Base-by-base conservation (phyloP, 2,888 invertebrate species). In the Rhamphomyia laevipes region DNA sequence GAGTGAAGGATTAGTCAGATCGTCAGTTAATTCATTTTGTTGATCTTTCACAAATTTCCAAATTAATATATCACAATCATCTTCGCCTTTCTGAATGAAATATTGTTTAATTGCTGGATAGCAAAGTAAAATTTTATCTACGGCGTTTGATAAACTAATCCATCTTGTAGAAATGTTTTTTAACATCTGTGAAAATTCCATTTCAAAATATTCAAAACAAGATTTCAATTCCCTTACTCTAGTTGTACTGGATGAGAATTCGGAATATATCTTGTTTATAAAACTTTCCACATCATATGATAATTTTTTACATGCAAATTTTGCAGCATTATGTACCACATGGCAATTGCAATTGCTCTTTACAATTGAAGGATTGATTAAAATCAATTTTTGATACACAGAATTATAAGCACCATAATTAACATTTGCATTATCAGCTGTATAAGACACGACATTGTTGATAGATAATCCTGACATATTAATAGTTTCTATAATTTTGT, bases 111-210 rank as follows among this genome's bases (percentile, higher is more conserved):
- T 42, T 21, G 18, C 42, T 23, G 42, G 42, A 42, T 42, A 42
- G n/a, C 43, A 43, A 27, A 43, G 31, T 11, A 43, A 16, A 43
- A 43, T 43, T 43, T 43, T 27, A 43, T 43, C 42, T 23, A 42
- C 42, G 9, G 42, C 42, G 17, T 17, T 42, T 23, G 42, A 42
- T 18, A 42, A 18, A 23, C 42, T 42, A 11, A 42, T 42, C 42
- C 42, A 42, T 13, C 42, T 7, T 21, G 42, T 42, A 13, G 42
- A n/a, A 23, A 23, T 42, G 18, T 23, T 23, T 18, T 23, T 42
- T 42, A 42, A 7, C n/a, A 42, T 18, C n/a, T 42, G 27, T 9
- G 27, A 42, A 42, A 18, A 23, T 42, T 9, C 10, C 13, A 42
- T 18, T 13, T 33, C 12, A 33, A 33, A 33, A 33, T 12, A 33